Conservation (phyloP, 1,140 invertebrate species). For the Megalopta genalis region DNA sequence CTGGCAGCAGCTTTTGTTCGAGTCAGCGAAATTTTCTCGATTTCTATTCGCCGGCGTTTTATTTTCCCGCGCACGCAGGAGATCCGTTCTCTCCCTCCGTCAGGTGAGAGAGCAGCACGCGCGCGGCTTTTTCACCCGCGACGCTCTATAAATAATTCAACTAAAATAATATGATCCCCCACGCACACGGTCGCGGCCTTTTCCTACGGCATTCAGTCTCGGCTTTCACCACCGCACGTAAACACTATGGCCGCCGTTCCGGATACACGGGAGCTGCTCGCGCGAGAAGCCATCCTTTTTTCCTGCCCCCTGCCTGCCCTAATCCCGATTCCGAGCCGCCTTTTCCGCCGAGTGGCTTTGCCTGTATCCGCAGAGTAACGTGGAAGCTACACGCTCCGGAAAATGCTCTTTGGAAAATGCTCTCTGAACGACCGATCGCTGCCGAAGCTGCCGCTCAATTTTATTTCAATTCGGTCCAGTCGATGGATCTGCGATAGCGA, state of each 20-base stretch:
- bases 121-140: slow-evolving; percentile 1
- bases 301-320: background rate
- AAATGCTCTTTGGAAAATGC: background rate
- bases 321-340: too few species aligned
- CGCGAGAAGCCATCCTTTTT: slow-evolving; percentile 2
- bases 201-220: slow-evolving; percentile 47
- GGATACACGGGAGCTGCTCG: slow-evolving; percentile 8
- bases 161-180: slow-evolving; percentile 61
- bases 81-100: background rate
- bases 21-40: too few species aligned
- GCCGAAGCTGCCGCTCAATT: too few species aligned
- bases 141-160: slow-evolving; percentile 69
- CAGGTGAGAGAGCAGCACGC: background rate
- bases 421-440: too few species aligned
- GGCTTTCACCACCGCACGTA: slow-evolving; percentile 46
- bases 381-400: background rate
- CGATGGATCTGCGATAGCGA: too few species aligned
- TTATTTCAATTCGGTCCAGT: too few species aligned
- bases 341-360: background rate
- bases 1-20: too few species aligned
- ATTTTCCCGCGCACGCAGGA: background rate
- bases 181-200: slow-evolving; percentile 16
- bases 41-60: too few species aligned
- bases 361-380: background rate
- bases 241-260: slow-evolving; percentile 32